phyloP scores from a whole-genome alignment of 2,888 invertebrate species.

The Pimpla rufipes region DNA sequence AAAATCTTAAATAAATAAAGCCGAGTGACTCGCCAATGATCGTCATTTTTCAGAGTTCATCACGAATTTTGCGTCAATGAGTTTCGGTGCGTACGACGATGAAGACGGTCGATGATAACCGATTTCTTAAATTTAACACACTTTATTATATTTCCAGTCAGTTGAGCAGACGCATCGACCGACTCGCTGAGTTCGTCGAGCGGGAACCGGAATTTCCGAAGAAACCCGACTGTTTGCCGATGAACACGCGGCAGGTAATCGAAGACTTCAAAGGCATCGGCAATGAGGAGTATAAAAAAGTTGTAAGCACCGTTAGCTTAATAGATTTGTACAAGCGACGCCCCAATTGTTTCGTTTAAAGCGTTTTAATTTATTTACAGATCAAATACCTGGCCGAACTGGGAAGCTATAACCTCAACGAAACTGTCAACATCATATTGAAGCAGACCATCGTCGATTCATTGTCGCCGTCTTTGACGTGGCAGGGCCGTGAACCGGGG shows the following conservation, averaged over 20 bases:
- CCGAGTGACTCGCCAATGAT: no score
- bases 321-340: not conserved
- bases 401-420: not conserved
- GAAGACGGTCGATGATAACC: no score
- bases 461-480: conserved; percentile 18
- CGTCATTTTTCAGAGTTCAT: no score
- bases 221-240: conserved; percentile 14
- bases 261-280: not conserved
- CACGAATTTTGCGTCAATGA: no score
- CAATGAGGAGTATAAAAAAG: conserved; percentile 1
- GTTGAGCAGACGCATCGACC: not conserved
- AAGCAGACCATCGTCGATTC: conserved; percentile 17
- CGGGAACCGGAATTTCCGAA: not conserved
- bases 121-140: not conserved
- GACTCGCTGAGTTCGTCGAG: not conserved
- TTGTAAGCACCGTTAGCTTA: not conserved
- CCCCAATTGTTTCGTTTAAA: not conserved
- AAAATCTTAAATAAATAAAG: no score
- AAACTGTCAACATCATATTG: conserved; percentile 1
- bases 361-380: not conserved
- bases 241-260: conserved; percentile 7
- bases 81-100: no score
- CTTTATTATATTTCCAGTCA: conserved; percentile 15
- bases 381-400: conserved; percentile 6
- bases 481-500: conserved; percentile 28